Evolutionary conservation across 2,113 vertebrate genomes (phyloP).

Genomic region (Pachycephala philippinensis): DNA sequence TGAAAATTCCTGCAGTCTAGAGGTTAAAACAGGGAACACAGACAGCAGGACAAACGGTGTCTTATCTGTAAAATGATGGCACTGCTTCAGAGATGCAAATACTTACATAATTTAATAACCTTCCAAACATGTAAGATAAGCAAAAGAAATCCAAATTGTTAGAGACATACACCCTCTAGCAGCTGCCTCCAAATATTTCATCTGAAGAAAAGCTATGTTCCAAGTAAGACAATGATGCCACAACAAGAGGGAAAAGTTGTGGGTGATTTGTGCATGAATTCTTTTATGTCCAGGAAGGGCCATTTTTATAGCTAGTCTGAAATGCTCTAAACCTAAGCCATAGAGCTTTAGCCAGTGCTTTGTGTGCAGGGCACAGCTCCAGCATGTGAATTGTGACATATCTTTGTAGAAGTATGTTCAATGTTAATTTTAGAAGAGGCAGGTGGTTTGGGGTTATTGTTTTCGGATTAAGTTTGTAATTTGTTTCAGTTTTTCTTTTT

Average conservation of each 20-base stretch:
- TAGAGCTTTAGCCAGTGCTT: neutral
- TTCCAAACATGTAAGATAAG: neutral
- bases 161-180: neutral
- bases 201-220: neutral
- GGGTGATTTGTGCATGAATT: neutral
- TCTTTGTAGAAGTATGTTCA: neutral
- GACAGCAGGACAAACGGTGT: neutral
- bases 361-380: neutral
- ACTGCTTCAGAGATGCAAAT: neutral
- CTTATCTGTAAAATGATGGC: neutral
- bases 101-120: neutral
- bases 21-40: neutral
- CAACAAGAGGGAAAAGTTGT: neutral
- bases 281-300: neutral
- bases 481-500: neutral
- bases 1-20: neutral
- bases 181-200: neutral
- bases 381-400: neutral
- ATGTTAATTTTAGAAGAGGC: neutral
- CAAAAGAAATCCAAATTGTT: neutral
- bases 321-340: neutral
- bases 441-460: fast-evolving
- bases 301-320: neutral
- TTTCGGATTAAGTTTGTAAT: neutral
- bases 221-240: neutral